These are phyloP conservation scores for Lepidothrix coronata DNA, from an alignment of 2,113 vertebrate species.

Conservation along the genomic window DNA sequence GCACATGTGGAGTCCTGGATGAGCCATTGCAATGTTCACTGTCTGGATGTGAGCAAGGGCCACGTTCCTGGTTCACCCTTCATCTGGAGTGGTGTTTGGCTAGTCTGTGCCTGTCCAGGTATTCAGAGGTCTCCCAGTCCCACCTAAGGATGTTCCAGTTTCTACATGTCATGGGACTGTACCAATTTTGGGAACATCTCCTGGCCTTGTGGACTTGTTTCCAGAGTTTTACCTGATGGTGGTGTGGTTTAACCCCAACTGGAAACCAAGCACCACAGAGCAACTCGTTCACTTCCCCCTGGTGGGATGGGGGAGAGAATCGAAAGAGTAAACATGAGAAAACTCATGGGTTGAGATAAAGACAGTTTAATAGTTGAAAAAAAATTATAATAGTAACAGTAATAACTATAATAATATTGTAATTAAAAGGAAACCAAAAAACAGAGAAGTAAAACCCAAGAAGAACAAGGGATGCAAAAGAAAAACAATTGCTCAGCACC, in stretches of 20 bases:
- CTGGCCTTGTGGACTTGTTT: neutral
- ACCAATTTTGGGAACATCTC: neutral
- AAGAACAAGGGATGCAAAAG: neutral
- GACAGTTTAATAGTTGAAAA: neutral
- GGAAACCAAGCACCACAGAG: neutral
- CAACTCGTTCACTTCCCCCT: accelerated
- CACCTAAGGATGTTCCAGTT: neutral
- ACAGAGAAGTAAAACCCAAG: neutral
- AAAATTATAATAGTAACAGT: neutral
- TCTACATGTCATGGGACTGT: neutral
- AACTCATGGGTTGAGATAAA: neutral
- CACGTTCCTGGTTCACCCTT: neutral
- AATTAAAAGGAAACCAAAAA: neutral
- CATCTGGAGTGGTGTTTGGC: neutral
- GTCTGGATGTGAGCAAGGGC: neutral
- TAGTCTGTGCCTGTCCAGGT: neutral
- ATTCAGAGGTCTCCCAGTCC: neutral
- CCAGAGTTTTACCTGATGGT: neutral
- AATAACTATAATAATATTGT: neutral
- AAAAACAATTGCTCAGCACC: neutral
- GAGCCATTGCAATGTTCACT: neutral
- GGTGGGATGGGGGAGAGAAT: neutral
- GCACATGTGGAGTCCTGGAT: accelerated
- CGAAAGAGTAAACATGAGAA: neutral
- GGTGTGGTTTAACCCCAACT: neutral